These are phyloP conservation scores for Tinamus guttatus DNA, from an alignment of 2,113 vertebrate genomes.

Conservation along the genomic window DNA sequence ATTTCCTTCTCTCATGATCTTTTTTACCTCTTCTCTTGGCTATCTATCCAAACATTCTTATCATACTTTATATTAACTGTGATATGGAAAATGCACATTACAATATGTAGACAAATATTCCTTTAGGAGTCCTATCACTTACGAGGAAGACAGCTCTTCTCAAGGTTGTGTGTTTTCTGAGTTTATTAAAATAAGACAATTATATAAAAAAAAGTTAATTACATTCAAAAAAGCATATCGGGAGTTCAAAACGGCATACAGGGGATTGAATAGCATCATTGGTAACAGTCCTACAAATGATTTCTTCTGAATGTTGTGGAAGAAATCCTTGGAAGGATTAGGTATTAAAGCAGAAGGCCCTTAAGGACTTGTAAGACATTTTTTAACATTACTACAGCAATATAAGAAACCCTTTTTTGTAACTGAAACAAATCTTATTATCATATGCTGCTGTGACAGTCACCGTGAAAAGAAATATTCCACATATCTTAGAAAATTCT, in stretches of 20 bases:
- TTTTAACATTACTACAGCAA: neutral
- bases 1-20: neutral
- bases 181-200: neutral
- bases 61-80: neutral
- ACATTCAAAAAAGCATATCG: neutral
- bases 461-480: neutral
- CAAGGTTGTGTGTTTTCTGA: neutral
- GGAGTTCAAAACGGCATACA: neutral
- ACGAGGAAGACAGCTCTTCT: neutral
- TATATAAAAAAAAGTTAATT: neutral
- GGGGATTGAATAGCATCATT: neutral
- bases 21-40: neutral
- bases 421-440: neutral
- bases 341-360: neutral
- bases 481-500: neutral
- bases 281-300: neutral
- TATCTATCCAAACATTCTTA: neutral
- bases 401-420: neutral
- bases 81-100: neutral
- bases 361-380: neutral
- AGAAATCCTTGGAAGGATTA: neutral
- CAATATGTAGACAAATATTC: neutral
- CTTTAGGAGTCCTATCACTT: neutral
- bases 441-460: neutral
- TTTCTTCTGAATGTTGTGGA: neutral